Percentiles rank a stretch among this genome's conserved stretches.
These are phyloP conservation scores for Rotaria macrura DNA, from an alignment of 2,888 invertebrate genomes.

Conservation along the genomic window DNA sequence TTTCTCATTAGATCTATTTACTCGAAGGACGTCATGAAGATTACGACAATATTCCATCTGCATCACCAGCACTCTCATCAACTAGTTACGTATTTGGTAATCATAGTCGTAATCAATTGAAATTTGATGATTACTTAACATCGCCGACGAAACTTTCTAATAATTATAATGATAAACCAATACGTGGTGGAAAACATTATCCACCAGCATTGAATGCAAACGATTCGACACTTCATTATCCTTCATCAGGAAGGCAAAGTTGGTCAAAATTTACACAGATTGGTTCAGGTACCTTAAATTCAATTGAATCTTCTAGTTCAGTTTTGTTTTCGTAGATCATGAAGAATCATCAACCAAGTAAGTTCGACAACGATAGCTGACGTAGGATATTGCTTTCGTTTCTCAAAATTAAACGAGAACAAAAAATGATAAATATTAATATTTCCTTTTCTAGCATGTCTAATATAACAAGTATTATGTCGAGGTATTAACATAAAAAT, in stretches of 20 bases:
- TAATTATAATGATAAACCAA: neutral
- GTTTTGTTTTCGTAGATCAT: neutral
- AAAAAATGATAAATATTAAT: neutral
- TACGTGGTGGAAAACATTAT: neutral
- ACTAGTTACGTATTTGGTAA: neutral
- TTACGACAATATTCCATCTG: neutral
- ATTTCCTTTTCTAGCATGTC: neutral
- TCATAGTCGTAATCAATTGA: neutral
- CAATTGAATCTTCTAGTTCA: neutral
- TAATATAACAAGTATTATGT: neutral
- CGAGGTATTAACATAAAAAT: neutral
- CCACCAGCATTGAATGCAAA: neutral
- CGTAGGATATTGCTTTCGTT: neutral
- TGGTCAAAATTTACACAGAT: neutral
- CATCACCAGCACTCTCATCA: neutral
- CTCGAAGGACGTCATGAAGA: constrained; percentile 9
- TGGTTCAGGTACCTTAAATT: neutral
- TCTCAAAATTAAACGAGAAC: neutral
- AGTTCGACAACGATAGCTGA: too few relatives aligned
- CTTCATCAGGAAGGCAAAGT: neutral
- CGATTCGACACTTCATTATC: neutral
- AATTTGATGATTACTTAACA: neutral
- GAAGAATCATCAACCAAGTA: neutral
- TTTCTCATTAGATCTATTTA: neutral
- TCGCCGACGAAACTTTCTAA: neutral